phyloP scores from a whole-genome alignment of 2,113 vertebrate genomes.

The Microcebus jonahi region DNA sequence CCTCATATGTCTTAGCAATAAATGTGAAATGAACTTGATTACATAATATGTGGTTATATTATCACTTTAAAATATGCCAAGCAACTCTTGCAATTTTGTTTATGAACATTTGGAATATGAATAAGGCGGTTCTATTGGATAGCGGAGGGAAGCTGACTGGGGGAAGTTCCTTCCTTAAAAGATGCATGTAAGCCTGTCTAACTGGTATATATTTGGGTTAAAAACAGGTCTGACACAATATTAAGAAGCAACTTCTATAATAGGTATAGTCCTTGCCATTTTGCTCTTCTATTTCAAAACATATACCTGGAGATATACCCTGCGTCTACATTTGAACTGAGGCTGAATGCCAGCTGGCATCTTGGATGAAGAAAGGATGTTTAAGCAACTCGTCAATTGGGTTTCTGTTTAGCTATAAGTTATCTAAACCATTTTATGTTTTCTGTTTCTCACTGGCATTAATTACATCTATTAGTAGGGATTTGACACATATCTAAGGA shows the following conservation, averaged over 20 bases:
- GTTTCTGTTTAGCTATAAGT: slow-evolving; percentile 19
- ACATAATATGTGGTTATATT: slow-evolving; percentile 47
- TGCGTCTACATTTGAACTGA: neutral
- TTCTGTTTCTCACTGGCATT: neutral
- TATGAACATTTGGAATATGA: slow-evolving; percentile 47
- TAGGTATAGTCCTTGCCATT: neutral
- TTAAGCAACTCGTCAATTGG: neutral
- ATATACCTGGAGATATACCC: neutral
- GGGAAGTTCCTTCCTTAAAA: neutral
- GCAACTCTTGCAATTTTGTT: slow-evolving; percentile 34
- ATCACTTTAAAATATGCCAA: slow-evolving; percentile 66
- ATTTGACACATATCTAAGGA: neutral
- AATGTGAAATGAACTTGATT: slow-evolving; percentile 71
- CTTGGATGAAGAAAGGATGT: neutral
- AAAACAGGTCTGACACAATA: neutral
- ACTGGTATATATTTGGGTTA: slow-evolving; percentile 51
- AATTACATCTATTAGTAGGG: neutral
- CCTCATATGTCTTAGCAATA: slow-evolving; percentile 48
- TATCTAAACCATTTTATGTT: neutral
- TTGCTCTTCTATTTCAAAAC: neutral
- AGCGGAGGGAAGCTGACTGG: slow-evolving; percentile 66
- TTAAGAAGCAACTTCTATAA: slow-evolving; percentile 17
- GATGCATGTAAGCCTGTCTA: slow-evolving; percentile 20
- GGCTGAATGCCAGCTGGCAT: neutral
- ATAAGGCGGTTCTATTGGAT: slow-evolving; percentile 54